Evolutionary conservation across 1,140 invertebrate genomes (phyloP).

Genomic region (Cepaea nemoralis): DNA sequence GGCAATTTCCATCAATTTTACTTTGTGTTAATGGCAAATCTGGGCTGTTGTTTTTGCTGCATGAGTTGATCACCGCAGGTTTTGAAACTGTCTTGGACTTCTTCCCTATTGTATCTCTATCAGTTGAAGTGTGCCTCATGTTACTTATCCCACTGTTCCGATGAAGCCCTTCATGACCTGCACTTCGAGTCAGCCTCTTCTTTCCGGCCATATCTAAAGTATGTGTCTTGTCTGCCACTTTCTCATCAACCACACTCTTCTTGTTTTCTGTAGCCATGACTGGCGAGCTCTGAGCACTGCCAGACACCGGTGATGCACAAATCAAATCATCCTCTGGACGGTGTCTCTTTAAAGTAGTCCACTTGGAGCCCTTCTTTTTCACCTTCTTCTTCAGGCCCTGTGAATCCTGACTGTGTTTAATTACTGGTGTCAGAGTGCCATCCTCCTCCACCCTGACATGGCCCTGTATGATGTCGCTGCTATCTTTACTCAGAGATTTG

Average conservation of each 20-base stretch:
- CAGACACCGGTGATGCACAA: neutral
- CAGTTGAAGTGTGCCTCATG: neutral
- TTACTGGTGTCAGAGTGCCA: slow-evolving; percentile 30
- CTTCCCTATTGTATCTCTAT: neutral
- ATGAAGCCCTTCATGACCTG: neutral
- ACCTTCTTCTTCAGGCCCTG: slow-evolving; percentile 12
- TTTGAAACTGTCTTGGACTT: neutral
- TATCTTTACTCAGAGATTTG: slow-evolving; percentile 46
- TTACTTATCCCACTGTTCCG: neutral
- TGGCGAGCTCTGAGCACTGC: neutral
- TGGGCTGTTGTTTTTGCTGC: neutral
- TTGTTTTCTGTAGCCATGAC: neutral
- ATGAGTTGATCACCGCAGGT: neutral
- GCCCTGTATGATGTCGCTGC: slow-evolving; percentile 47
- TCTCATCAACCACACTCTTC: neutral
- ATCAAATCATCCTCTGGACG: neutral
- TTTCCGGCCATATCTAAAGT: neutral
- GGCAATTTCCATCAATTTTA: neutral
- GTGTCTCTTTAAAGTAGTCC: slow-evolving; percentile 20
- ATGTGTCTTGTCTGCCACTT: neutral
- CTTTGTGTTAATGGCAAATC: neutral
- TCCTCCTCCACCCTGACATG: slow-evolving; percentile 34
- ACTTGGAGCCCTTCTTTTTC: slow-evolving; percentile 19
- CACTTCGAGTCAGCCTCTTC: neutral
- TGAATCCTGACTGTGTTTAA: slow-evolving; percentile 13